phyloP scores from a whole-genome alignment of 2,888 invertebrate species.

The Plagiodera versicolora region DNA sequence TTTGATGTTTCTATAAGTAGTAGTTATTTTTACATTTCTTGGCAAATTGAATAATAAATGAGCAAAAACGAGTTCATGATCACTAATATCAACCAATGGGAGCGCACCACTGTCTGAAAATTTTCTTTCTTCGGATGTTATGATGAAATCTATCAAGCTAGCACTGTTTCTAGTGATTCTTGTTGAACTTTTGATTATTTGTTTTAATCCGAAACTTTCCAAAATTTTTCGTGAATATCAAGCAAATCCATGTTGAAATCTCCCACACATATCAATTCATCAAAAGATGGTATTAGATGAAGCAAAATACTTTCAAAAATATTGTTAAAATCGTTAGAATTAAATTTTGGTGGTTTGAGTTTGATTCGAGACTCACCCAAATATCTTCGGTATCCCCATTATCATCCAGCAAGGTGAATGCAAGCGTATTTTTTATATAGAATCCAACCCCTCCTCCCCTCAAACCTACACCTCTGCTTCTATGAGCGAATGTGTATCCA shows the following conservation, averaged over 20 bases:
- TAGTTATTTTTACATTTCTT: too few species aligned
- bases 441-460: too few species aligned
- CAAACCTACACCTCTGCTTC: slow-evolving; percentile 3
- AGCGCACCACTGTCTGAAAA: too few species aligned
- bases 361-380: background rate
- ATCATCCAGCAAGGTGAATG: background rate
- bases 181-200: too few species aligned
- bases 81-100: too few species aligned
- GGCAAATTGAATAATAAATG: too few species aligned
- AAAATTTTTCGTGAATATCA: slow-evolving; percentile 1
- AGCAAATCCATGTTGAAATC: background rate
- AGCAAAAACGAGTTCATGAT: too few species aligned
- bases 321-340: slow-evolving; percentile 1
- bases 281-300: background rate
- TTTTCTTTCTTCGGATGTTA: too few species aligned
- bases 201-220: too few species aligned
- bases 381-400: background rate
- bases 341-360: slow-evolving; percentile 1
- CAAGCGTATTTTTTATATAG: background rate
- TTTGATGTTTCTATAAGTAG: too few species aligned
- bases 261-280: slow-evolving; percentile 5
- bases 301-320: slow-evolving; percentile 6
- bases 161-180: too few species aligned
- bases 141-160: too few species aligned
- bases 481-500: background rate